These are phyloP conservation scores for Dendrocincla tyrannina DNA, from an alignment of 2,797 vertebrate species.

Conservation along the genomic window DNA sequence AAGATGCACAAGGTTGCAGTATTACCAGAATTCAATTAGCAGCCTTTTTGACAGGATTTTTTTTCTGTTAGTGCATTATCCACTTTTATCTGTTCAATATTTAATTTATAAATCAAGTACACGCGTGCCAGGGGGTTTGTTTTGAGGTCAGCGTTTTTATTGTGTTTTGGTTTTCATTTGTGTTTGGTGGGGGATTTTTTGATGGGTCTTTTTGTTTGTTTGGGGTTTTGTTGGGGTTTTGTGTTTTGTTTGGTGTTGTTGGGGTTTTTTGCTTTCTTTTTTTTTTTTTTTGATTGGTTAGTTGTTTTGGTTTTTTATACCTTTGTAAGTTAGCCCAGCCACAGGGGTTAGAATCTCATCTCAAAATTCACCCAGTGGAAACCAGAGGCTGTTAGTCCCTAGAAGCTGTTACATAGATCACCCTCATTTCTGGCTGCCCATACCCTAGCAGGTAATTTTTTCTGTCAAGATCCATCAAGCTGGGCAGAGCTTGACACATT, in stretches of 20 bases:
- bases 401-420: background rate
- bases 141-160: background rate
- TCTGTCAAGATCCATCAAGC: background rate
- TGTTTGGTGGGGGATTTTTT: background rate
- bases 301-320: background rate
- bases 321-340: background rate
- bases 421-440: background rate
- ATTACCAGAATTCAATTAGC: background rate
- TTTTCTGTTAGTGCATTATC: background rate
- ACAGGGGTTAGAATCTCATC: background rate
- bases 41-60: background rate
- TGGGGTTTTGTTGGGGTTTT: background rate
- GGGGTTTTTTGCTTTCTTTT: too few species aligned
- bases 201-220: too few species aligned
- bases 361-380: background rate
- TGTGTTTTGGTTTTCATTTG: background rate
- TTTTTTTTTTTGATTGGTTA: background rate
- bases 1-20: background rate
- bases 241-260: background rate
- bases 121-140: background rate
- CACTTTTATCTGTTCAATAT: background rate
- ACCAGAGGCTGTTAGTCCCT: background rate
- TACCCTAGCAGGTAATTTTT: background rate
- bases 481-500: background rate
- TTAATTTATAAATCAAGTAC: background rate